Conservation (phyloP, 2,888 invertebrate genomes). For the Leptopilina syphax region DNA sequence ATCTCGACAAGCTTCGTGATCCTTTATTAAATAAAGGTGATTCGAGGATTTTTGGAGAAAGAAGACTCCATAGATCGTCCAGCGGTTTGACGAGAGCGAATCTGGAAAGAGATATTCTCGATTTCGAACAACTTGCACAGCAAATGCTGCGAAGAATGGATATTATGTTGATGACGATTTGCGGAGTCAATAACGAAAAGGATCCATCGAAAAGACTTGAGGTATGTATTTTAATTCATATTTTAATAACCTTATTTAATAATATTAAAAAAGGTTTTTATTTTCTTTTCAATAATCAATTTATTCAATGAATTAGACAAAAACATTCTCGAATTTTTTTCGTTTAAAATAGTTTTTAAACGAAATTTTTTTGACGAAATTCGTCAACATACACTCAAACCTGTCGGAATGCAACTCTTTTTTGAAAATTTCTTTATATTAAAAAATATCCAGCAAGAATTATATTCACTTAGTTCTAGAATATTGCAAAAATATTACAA, state of each 20-base stretch:
- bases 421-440: too few relatives aligned
- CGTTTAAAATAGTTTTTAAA: too few relatives aligned
- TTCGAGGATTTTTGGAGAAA: conserved; percentile 58
- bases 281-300: too few relatives aligned
- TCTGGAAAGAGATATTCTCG: conserved; percentile 75
- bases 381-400: too few relatives aligned
- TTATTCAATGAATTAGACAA: too few relatives aligned
- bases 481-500: too few relatives aligned
- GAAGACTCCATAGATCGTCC: conserved; percentile 63
- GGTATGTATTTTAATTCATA: conserved; percentile 71
- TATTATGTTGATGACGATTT: conserved; percentile 80
- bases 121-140: conserved; percentile 77
- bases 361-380: too few relatives aligned
- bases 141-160: conserved; percentile 80
- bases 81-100: conserved; percentile 70
- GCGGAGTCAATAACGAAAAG: conserved; percentile 80
- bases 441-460: too few relatives aligned
- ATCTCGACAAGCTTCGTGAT: conserved; percentile 59
- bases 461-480: too few relatives aligned
- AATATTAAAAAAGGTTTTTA: too few relatives aligned
- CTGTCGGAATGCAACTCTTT: too few relatives aligned
- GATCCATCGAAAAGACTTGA: conserved; percentile 82
- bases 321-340: too few relatives aligned
- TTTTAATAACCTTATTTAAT: conserved; percentile 1
- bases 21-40: conserved; percentile 53